Evolutionary conservation across 2,113 vertebrate genomes (phyloP), one percentile per base, ranked within the genome.

Genomic region (Eublepharis macularius): DNA sequence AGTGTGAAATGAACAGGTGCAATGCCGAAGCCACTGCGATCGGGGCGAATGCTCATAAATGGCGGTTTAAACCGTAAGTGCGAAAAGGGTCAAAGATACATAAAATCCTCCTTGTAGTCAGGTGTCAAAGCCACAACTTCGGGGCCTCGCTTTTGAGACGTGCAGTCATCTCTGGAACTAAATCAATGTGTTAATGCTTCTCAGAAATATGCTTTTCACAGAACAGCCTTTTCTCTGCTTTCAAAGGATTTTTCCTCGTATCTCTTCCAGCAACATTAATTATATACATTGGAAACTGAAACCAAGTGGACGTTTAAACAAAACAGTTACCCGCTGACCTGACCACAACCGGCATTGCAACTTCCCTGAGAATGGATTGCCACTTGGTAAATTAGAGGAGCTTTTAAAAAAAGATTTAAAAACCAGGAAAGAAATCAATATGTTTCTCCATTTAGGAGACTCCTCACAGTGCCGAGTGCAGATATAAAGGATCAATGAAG

Each of bases 361-460:
- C 93, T 95, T 93, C 88, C 82, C 88, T 86, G 80, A 80, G 93
- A 86, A 89, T 95, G 95, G 77, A 86, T 95, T 90, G 92, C 86
- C 36, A 88, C 94, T 92, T 95, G 94, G 93, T 94, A 96, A 96
- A 94, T 87, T 13, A 47, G 90, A 91, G 91, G 80, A 92, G 90
- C 89, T 96, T 94, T 95, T 49, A 95, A 95, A 91, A 91, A 73
- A 86, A 81, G 11, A 66, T 32, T n/a, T 12, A 49, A 26, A 70
- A 74, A 89, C 57, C 49, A 92, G 65, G 81, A 92, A 94, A 90
- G 34, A 90, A 96, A 97, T 97, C 97, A 94, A 96, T 97, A 95
- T 90, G 93, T 95, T 90, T 95, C 91, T 88, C 94, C 94, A 94
- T 95, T 95, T 94, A 95, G 93, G 81, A 91, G 76, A 91, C 83